These are phyloP conservation scores for Pandion haliaetus DNA, from an alignment of 2,113 vertebrate genomes.

Conservation along the genomic window DNA sequence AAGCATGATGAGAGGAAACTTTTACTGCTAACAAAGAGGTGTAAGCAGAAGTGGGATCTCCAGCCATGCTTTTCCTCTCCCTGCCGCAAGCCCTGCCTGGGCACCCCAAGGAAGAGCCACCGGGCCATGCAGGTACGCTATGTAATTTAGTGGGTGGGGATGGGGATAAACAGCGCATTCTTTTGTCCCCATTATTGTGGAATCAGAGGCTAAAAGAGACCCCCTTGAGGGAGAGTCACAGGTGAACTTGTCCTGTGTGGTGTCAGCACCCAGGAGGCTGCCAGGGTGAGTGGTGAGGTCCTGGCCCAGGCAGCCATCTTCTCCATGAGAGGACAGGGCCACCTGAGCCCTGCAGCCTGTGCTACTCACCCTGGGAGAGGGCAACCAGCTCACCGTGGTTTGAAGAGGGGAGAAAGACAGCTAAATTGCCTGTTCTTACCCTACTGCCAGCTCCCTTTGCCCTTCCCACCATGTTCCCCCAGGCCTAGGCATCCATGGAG, in stretches of 20 bases:
- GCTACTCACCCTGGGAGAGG: background rate
- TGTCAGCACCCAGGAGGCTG: background rate
- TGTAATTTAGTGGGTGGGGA: background rate
- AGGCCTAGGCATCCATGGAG: background rate
- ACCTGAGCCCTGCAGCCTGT: background rate
- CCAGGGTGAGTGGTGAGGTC: background rate
- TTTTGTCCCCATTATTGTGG: slow-evolving; percentile 1
- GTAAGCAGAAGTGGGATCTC: background rate
- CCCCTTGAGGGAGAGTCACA: background rate
- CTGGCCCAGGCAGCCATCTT: rapidly evolving
- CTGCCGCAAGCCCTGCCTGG: background rate
- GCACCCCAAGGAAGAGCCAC: background rate
- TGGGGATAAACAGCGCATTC: background rate
- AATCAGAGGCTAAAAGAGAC: slow-evolving; percentile 10
- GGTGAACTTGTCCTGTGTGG: background rate
- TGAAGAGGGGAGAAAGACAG: slow-evolving; percentile 68
- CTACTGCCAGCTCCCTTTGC: background rate
- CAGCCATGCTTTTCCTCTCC: background rate
- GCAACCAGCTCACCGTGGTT: slow-evolving; percentile 47
- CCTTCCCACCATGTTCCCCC: background rate
- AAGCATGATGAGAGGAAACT: background rate
- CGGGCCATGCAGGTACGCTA: background rate
- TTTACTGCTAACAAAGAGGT: background rate
- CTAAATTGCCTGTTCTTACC: slow-evolving; percentile 70
- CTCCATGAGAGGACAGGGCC: background rate